phyloP scores from a whole-genome alignment of 2,888 invertebrate genomes.

The Drosophila nr. fundita region DNA sequence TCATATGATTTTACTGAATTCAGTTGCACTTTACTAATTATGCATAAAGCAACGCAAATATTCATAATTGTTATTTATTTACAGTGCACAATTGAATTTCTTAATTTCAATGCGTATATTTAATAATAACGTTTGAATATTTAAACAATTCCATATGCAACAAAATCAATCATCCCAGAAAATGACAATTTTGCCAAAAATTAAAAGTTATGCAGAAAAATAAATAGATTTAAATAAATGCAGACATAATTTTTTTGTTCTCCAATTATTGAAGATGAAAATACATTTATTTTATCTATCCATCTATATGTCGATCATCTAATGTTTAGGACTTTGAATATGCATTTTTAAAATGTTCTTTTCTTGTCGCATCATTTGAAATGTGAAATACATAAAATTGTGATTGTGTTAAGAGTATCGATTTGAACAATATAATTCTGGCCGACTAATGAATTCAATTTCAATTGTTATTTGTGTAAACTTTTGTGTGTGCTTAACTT shows the following conservation, averaged over 20 bases:
- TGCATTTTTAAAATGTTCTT: not conserved
- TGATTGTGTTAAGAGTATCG: not conserved
- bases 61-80: not conserved
- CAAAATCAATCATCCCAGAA: not conserved
- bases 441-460: constrained; percentile 14
- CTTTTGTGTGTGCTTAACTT: constrained; percentile 17
- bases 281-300: not conserved
- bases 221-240: not conserved
- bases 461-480: constrained; percentile 37
- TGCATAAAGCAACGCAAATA: not conserved
- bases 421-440: not conserved
- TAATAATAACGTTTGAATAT: not conserved
- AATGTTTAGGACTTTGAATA: not conserved
- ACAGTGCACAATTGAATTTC: not conserved
- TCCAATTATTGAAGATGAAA: too few species aligned
- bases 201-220: not conserved
- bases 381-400: not conserved
- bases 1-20: not conserved
- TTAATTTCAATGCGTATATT: too few species aligned
- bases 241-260: not conserved
- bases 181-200: not conserved
- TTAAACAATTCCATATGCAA: not conserved
- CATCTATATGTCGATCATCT: not conserved
- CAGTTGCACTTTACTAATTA: not conserved
- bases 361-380: not conserved